Conservation (phyloP, 1,140 invertebrate genomes). For the Daktulosphaira vitifoliae region DNA sequence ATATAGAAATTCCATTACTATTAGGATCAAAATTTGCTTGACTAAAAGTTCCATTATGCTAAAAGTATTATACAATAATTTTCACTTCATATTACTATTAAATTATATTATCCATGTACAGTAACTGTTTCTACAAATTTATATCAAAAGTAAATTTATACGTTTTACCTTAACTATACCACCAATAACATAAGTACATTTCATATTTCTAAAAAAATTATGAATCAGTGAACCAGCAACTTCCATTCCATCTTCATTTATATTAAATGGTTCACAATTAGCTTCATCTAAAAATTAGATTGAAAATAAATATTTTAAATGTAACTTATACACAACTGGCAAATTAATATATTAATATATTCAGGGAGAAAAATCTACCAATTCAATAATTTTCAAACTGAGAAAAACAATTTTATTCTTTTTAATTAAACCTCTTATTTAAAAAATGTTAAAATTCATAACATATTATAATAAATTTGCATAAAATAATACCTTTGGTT, state of each 20-base stretch:
- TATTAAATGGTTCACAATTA: slow-evolving; percentile 14
- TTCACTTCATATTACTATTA: neutral
- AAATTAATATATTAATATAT: too few relatives aligned
- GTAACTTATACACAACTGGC: too few relatives aligned
- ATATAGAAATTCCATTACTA: slow-evolving; percentile 12
- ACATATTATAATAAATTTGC: too few relatives aligned
- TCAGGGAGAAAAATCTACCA: too few relatives aligned
- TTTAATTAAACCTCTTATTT: too few relatives aligned
- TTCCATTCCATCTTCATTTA: slow-evolving; percentile 23
- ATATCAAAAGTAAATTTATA: too few relatives aligned
- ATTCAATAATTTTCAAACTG: neutral
- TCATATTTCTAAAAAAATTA: slow-evolving; percentile 15
- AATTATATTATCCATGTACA: neutral
- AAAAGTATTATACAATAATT: too few relatives aligned
- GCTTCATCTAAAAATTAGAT: slow-evolving; percentile 3
- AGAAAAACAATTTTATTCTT: slow-evolving; percentile 36
- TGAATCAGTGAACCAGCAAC: slow-evolving; percentile 23
- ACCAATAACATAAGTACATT: slow-evolving; percentile 24
- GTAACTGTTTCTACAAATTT: too few relatives aligned
- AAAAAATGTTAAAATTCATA: too few relatives aligned
- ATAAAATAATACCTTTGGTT: too few relatives aligned
- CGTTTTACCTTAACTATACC: slow-evolving; percentile 24
- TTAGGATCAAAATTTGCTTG: slow-evolving; percentile 30
- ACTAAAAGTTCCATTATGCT: slow-evolving; percentile 10
- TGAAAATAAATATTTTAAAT: too few relatives aligned